Conservation (phyloP, 2,888 invertebrate genomes). For the Limenitis camilla region DNA sequence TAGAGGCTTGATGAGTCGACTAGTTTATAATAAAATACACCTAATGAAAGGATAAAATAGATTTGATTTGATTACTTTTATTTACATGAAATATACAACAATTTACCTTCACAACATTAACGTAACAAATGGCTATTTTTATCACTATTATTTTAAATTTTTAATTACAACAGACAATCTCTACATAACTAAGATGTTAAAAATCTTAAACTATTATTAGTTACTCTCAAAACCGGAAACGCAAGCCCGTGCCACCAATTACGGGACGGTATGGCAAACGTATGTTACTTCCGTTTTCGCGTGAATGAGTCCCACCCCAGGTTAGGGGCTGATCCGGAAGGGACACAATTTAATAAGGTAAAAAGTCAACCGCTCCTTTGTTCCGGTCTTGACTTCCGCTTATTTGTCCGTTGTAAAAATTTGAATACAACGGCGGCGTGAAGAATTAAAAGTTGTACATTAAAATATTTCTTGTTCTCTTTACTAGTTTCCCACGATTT, state of each 20-base stretch:
- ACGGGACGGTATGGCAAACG: constrained; percentile 59
- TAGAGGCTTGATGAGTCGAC: too few species aligned
- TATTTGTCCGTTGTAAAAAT: constrained; percentile 29
- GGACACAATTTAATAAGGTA: constrained; percentile 62
- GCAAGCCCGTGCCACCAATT: constrained; percentile 65
- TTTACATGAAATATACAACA: too few species aligned
- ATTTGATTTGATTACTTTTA: too few species aligned
- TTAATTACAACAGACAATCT: neutral
- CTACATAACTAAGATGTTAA: neutral
- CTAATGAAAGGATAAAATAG: too few species aligned
- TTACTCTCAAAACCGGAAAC: constrained; percentile 53
- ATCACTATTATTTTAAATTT: neutral
- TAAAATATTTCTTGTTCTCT: neutral
- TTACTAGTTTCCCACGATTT: constrained; percentile 5
- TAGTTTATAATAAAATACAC: too few species aligned
- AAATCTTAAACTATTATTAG: constrained; percentile 31
- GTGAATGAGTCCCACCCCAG: constrained; percentile 55
- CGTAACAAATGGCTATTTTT: too few species aligned
- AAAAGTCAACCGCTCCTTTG: constrained; percentile 58
- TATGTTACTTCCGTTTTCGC: constrained; percentile 70
- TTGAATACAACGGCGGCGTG: constrained; percentile 15
- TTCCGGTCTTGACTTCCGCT: constrained; percentile 52
- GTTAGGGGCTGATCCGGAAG: constrained; percentile 64
- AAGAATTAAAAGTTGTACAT: constrained; percentile 2
- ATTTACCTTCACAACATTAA: too few species aligned